Evolutionary conservation across 2,797 vertebrate genomes (phyloP).

Genomic region (Carapus acus): DNA sequence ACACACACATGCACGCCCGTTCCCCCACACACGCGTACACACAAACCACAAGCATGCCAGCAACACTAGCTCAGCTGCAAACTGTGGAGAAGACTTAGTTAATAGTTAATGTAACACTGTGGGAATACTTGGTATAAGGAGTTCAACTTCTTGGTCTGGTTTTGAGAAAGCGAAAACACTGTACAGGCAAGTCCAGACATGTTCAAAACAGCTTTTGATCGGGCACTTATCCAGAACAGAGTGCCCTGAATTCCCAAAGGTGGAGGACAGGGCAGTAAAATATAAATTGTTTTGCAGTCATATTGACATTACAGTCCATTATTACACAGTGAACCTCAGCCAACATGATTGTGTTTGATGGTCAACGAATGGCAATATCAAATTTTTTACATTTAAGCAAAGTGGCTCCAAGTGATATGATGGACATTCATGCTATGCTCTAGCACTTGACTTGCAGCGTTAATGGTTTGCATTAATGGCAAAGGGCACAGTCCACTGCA

Average conservation of each 20-base stretch:
- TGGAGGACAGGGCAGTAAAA: constrained; percentile 47
- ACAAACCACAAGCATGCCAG: constrained; percentile 7
- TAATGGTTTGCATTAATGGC: constrained; percentile 37
- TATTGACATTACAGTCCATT: constrained; percentile 40
- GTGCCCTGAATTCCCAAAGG: constrained; percentile 14
- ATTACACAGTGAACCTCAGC: constrained; percentile 38
- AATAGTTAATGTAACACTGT: constrained; percentile 23
- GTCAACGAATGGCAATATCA: constrained; percentile 16
- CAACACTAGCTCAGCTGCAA: too few relatives aligned
- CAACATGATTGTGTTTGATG: constrained; percentile 39
- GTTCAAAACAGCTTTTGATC: constrained; percentile 44
- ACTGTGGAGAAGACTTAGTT: too few relatives aligned
- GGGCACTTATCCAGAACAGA: constrained; percentile 39
- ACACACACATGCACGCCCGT: constrained; percentile 23
- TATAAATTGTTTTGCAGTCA: constrained; percentile 43
- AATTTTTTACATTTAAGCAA: constrained; percentile 60
- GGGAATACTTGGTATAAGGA: constrained; percentile 36
- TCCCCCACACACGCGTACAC: too few relatives aligned
- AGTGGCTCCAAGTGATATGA: constrained; percentile 45
- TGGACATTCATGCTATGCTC: constrained; percentile 56
- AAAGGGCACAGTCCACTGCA: constrained; percentile 40
- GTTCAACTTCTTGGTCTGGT: constrained; percentile 24
- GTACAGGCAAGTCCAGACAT: constrained; percentile 57
- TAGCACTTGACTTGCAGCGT: constrained; percentile 48
- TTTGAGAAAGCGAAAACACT: constrained; percentile 27